A percentile compares a stretch with the other conserved stretches of the same genome.
These are phyloP conservation scores for Megalops atlanticus DNA, from an alignment of 2,113 vertebrate genomes.

Conservation along the genomic window DNA sequence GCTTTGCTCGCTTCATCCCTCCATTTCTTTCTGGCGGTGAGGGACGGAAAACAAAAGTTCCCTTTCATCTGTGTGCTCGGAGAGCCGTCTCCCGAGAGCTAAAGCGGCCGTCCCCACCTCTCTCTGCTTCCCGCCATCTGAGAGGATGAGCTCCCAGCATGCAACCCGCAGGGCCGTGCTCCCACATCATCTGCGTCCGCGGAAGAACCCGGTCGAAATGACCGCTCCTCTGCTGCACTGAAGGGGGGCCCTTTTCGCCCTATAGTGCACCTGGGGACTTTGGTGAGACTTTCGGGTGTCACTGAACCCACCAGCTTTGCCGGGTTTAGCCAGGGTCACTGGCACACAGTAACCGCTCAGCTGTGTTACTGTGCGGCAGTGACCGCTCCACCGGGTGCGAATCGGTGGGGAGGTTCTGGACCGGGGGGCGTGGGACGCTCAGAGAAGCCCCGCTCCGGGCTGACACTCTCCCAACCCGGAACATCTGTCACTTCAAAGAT, in stretches of 20 bases:
- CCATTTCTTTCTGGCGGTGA: background rate
- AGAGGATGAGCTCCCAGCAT: background rate
- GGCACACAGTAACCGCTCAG: too few species aligned
- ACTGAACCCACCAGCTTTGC: background rate
- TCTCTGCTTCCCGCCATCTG: background rate
- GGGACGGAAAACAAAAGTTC: constrained; percentile 15
- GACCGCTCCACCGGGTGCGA: too few species aligned
- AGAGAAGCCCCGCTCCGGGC: too few species aligned
- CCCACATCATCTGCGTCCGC: background rate
- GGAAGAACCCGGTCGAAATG: too few species aligned
- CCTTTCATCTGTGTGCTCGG: constrained; percentile 1
- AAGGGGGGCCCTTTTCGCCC: background rate
- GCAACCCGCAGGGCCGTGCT: background rate
- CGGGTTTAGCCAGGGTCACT: too few species aligned
- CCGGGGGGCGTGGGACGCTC: too few species aligned
- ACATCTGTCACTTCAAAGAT: background rate
- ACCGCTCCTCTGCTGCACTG: background rate
- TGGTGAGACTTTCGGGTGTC: background rate
- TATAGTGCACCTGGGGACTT: background rate
- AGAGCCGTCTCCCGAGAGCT: background rate
- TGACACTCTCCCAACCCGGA: background rate
- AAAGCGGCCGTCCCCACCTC: background rate
- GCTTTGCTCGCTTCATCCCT: background rate
- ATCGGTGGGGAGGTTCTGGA: too few species aligned
- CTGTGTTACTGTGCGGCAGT: too few species aligned